These are phyloP conservation scores for Corydoras maculifer DNA, from an alignment of 2,113 vertebrate genomes.

Conservation along the genomic window DNA sequence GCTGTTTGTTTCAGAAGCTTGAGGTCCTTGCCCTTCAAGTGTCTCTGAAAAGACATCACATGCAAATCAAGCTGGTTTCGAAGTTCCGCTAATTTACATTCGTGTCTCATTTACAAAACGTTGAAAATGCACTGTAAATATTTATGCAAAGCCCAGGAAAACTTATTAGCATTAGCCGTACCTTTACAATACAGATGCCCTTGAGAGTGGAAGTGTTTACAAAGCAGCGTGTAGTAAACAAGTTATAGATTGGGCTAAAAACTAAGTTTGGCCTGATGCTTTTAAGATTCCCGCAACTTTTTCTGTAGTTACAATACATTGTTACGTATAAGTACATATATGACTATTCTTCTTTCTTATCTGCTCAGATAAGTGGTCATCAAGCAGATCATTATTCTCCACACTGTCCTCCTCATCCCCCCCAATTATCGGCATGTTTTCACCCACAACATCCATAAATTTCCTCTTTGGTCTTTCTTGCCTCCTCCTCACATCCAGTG, in stretches of 20 bases:
- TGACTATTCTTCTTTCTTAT: too few relatives aligned
- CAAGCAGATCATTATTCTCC: too few relatives aligned
- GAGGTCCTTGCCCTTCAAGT: slow-evolving; percentile 75
- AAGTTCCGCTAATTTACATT: not conserved
- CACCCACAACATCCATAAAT: too few relatives aligned
- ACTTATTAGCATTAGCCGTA: not conserved
- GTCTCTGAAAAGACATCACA: slow-evolving; percentile 59
- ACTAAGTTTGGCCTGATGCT: too few relatives aligned
- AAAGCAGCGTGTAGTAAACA: not conserved
- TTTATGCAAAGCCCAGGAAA: not conserved
- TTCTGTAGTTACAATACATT: too few relatives aligned
- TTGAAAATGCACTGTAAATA: slow-evolving; percentile 4
- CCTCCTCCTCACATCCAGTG: too few relatives aligned
- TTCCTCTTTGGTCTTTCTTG: too few relatives aligned
- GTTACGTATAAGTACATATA: too few relatives aligned
- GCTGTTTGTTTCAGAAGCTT: slow-evolving; percentile 70
- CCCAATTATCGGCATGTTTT: too few relatives aligned
- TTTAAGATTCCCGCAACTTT: too few relatives aligned
- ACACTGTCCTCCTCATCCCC: too few relatives aligned
- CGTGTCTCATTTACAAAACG: slow-evolving; percentile 5
- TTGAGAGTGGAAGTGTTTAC: not conserved
- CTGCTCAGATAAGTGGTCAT: too few relatives aligned
- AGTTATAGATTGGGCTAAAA: not conserved
- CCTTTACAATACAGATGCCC: not conserved
- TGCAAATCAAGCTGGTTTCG: slow-evolving; percentile 4